These are phyloP conservation scores for Malurus splendens DNA, from an alignment of 2,797 vertebrate genomes.

Conservation along the genomic window DNA sequence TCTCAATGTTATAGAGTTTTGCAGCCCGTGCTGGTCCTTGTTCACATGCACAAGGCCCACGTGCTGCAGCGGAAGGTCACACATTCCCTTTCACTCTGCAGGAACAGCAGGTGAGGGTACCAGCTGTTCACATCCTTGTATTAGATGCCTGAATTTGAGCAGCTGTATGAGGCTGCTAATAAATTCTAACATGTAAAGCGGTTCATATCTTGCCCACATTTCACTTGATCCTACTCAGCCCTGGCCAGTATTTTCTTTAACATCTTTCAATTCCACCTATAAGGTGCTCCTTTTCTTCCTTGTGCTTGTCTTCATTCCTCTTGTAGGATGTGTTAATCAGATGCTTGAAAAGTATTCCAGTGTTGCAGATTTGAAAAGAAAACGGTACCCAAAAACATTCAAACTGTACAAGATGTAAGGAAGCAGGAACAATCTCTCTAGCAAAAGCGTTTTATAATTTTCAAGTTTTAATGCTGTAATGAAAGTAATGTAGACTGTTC, in stretches of 20 bases:
- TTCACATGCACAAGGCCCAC: not conserved
- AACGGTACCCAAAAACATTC: not conserved
- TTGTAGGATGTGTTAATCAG: not conserved
- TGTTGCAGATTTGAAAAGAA: not conserved
- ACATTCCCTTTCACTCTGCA: conserved; percentile 17
- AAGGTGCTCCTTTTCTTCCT: not conserved
- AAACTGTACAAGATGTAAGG: not conserved
- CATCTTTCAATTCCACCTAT: not conserved
- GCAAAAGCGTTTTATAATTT: not conserved
- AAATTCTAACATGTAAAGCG: conserved; percentile 11
- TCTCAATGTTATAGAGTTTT: not conserved
- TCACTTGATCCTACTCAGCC: not conserved
- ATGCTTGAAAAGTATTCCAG: not conserved
- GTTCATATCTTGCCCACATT: conserved; percentile 9
- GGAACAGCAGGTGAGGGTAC: conserved; percentile 55
- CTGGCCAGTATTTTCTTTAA: not conserved
- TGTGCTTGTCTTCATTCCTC: not conserved
- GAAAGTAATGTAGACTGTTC: not conserved
- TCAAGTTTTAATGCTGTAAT: not conserved
- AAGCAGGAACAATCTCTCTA: not conserved
- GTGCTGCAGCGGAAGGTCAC: conserved; percentile 37
- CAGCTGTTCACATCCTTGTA: conserved; percentile 52
- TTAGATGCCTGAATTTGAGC: conserved; percentile 52
- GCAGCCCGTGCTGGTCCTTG: accelerated
- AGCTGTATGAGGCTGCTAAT: conserved; percentile 52